Evolutionary conservation across 2,888 invertebrate species (phyloP).

Genomic region (Philaethria dido): DNA sequence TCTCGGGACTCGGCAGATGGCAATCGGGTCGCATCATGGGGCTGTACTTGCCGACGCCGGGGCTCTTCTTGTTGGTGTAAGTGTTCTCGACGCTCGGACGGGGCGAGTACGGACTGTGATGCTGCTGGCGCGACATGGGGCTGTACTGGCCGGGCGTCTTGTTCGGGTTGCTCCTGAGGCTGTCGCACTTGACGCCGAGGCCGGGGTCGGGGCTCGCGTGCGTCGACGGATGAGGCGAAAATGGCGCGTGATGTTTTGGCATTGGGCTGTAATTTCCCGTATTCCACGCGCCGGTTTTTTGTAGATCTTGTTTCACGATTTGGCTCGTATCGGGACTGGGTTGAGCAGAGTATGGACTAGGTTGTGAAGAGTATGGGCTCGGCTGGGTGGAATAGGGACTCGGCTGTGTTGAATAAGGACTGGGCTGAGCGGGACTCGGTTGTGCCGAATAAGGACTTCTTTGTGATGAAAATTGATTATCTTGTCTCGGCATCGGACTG

Average conservation of each 20-base stretch:
- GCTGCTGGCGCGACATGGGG: slow-evolving; percentile 76
- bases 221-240: slow-evolving; percentile 75
- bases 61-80: slow-evolving; percentile 71
- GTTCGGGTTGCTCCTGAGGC: slow-evolving; percentile 60
- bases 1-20: slow-evolving; percentile 71
- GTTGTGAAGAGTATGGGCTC: slow-evolving; percentile 76
- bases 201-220: slow-evolving; percentile 76
- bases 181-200: slow-evolving; percentile 65
- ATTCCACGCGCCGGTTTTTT: slow-evolving; percentile 74
- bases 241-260: slow-evolving; percentile 77
- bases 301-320: slow-evolving; percentile 72
- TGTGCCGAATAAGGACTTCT: slow-evolving; percentile 78
- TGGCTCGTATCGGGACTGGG: slow-evolving; percentile 79
- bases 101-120: slow-evolving; percentile 75
- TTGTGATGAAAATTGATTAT: slow-evolving; percentile 73
- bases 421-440: slow-evolving; percentile 79
- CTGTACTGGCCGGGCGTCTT: slow-evolving; percentile 76
- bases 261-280: slow-evolving; percentile 76
- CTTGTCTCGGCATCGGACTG: slow-evolving; percentile 78
- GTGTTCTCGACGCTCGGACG: slow-evolving; percentile 69
- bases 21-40: slow-evolving; percentile 75
- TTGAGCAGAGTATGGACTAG: slow-evolving; percentile 77
- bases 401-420: slow-evolving; percentile 75
- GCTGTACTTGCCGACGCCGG: slow-evolving; percentile 72
- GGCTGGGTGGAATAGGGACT: slow-evolving; percentile 78